These are phyloP conservation scores for Formicarius rufipectus DNA, from an alignment of 2,113 vertebrate species.

Conservation along the genomic window DNA sequence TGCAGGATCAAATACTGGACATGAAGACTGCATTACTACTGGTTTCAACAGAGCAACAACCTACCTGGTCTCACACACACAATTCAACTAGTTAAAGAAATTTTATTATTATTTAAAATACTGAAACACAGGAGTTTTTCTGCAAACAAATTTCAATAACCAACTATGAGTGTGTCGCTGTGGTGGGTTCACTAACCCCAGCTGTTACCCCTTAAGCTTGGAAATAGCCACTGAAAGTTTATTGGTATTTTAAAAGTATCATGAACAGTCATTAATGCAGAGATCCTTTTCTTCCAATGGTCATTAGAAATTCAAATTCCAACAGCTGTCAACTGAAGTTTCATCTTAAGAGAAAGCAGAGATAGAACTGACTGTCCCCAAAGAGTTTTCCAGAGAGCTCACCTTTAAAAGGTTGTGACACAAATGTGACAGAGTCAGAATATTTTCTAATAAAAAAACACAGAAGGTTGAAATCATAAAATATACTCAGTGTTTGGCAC, in stretches of 20 bases:
- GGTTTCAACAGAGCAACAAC: not conserved
- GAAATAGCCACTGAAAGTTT: not conserved
- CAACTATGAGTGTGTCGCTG: not conserved
- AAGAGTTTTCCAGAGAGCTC: not conserved
- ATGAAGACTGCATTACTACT: not conserved
- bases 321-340: not conserved
- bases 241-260: not conserved
- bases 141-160: not conserved
- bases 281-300: not conserved
- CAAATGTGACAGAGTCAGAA: not conserved
- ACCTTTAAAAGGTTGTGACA: not conserved
- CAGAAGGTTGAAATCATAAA: not conserved
- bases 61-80: not conserved
- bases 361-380: not conserved
- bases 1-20: not conserved
- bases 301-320: conserved; percentile 50
- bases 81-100: not conserved
- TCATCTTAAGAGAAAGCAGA: not conserved
- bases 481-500: not conserved
- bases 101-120: not conserved
- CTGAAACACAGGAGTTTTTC: not conserved
- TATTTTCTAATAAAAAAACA: not conserved
- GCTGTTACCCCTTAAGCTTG: not conserved
- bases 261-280: conserved; percentile 16
- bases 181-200: not conserved